phyloP scores from a whole-genome alignment of 2,797 vertebrate genomes.

The Pyrrhura leucotis region DNA sequence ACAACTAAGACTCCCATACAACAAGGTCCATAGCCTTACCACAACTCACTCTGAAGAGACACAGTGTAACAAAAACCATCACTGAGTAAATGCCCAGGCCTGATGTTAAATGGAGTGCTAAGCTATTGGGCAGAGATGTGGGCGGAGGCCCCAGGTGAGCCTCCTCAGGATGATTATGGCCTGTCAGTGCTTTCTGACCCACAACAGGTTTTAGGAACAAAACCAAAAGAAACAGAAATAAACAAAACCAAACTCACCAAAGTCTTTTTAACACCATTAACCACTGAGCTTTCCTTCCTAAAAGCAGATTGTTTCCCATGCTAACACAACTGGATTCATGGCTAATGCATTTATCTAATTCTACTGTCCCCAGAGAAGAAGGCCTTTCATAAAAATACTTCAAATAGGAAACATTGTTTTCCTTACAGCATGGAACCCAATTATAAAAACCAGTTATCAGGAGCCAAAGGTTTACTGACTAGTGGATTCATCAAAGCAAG shows the following conservation, averaged over 20 bases:
- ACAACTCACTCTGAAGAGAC: rapidly evolving
- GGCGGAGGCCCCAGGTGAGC: neutral
- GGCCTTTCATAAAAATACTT: neutral
- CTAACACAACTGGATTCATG: neutral
- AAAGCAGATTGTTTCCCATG: neutral
- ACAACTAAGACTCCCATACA: rapidly evolving
- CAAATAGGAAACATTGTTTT: neutral
- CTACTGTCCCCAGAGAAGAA: neutral
- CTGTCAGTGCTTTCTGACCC: neutral
- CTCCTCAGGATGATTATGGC: neutral
- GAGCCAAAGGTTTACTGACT: neutral
- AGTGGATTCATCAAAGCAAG: neutral
- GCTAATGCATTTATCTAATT: neutral
- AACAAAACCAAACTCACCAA: neutral
- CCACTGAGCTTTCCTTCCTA: neutral
- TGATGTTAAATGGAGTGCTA: neutral
- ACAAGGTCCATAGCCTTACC: neutral
- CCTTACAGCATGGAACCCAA: neutral
- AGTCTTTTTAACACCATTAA: neutral
- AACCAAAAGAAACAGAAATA: neutral
- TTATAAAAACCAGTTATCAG: neutral
- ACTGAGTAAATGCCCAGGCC: rapidly evolving
- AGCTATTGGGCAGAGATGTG: neutral
- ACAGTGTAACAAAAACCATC: rapidly evolving
- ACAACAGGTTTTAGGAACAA: neutral